Evolutionary conservation across 2,888 invertebrate genomes (phyloP).

Genomic region (Stratiomys singularior): DNA sequence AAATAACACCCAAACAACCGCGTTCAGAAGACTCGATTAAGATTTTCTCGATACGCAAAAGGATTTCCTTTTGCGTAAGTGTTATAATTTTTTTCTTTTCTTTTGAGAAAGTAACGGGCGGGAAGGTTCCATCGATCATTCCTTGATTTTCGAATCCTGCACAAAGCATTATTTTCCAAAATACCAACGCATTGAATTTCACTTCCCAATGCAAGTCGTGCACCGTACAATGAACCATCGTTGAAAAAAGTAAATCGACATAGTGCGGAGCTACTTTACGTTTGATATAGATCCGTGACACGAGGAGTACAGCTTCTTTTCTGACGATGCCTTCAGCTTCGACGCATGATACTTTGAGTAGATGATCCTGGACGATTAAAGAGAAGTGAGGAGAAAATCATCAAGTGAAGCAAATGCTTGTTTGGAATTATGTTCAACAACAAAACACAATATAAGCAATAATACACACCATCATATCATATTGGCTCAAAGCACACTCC

Average conservation of each 20-base stretch:
- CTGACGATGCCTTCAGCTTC: conserved; percentile 83
- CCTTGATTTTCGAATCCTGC: conserved; percentile 77
- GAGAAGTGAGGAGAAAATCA: too few species aligned
- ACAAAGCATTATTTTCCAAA: conserved; percentile 77
- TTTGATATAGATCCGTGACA: conserved; percentile 74
- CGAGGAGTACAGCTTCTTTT: conserved; percentile 75
- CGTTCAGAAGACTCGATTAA: conserved; percentile 74
- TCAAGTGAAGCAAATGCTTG: too few species aligned
- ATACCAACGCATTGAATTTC: conserved; percentile 75
- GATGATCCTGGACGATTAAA: conserved; percentile 65
- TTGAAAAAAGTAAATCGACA: conserved; percentile 70
- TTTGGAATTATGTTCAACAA: too few species aligned
- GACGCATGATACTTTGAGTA: conserved; percentile 69
- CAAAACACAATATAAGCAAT: conserved; percentile 56
- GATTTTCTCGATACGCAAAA: conserved; percentile 71
- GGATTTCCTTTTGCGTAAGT: conserved; percentile 72
- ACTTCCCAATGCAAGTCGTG: conserved; percentile 87
- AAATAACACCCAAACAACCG: conserved; percentile 77
- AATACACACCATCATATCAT: conserved; percentile 71
- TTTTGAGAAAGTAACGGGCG: conserved; percentile 81
- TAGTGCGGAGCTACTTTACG: conserved; percentile 70
- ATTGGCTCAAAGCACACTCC: conserved; percentile 70
- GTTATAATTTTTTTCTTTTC: conserved; percentile 81
- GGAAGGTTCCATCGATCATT: conserved; percentile 85
- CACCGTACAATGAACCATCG: conserved; percentile 74